Evolutionary conservation across 2,113 vertebrate species (phyloP).

Genomic region (Tachuris rubrigastra): DNA sequence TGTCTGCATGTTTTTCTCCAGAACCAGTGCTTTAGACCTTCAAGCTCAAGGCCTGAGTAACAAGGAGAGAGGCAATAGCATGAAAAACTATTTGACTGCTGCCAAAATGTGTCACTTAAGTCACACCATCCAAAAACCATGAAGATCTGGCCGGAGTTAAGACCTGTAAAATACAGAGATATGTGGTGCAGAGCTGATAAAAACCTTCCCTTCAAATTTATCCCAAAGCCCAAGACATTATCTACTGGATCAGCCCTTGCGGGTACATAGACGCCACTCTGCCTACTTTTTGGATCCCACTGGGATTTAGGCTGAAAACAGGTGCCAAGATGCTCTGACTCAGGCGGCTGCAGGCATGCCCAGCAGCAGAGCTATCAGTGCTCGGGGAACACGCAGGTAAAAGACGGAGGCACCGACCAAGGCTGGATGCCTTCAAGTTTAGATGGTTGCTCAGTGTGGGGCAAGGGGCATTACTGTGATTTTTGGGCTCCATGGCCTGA

Average conservation of each 20-base stretch:
- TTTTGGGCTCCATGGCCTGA: rapidly evolving
- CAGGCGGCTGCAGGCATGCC: slow-evolving; percentile 44
- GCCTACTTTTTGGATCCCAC: slow-evolving; percentile 42
- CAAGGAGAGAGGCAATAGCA: not conserved
- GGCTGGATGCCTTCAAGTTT: not conserved
- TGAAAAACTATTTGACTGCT: not conserved
- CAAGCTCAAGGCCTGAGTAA: not conserved
- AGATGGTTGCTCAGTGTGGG: not conserved
- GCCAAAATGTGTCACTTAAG: not conserved
- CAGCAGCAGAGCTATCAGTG: slow-evolving; percentile 1
- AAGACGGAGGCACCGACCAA: rapidly evolving
- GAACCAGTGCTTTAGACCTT: not conserved
- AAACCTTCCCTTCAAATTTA: slow-evolving; percentile 24
- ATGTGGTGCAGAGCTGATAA: not conserved
- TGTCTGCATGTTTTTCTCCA: not conserved
- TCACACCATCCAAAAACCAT: not conserved
- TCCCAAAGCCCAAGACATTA: slow-evolving; percentile 19
- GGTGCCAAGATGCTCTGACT: slow-evolving; percentile 58
- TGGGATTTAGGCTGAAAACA: slow-evolving; percentile 15
- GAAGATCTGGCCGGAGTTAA: not conserved
- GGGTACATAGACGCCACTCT: slow-evolving; percentile 52
- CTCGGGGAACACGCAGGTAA: not conserved
- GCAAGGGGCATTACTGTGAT: not conserved
- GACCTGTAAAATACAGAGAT: not conserved
- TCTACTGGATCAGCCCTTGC: slow-evolving; percentile 35